Base-by-base conservation (phyloP, 2,888 invertebrate species). In the Torymus tubicola region DNA sequence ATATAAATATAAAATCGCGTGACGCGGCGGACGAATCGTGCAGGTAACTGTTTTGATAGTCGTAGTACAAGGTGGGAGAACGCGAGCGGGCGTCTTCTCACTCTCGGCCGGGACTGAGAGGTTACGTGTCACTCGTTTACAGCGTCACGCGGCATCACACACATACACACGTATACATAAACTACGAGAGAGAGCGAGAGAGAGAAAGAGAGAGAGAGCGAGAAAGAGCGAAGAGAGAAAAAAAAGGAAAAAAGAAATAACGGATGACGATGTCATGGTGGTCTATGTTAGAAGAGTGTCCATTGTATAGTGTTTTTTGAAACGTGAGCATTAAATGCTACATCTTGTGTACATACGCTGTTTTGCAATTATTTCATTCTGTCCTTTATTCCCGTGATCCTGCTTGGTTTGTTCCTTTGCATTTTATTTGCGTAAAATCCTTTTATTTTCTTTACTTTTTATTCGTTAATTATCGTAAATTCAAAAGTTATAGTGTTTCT, bases 301-400 rank as follows among this genome's bases (percentile, higher is more conserved):
- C 89, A 89, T 90, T 90, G 90, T 90, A 89, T 89, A 89, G 90
- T 90, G 89, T 90, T 90, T 90, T 90, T 90, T 89, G 89, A 89
- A 89, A 89, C 89, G 88, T 89, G 87, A 90, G 90, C 90, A 90
- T 90, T 90, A 90, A 90, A 90, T 90, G 90, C 90, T 89, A 88
- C 89, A 89, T 89, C 89, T 90, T 90, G 90, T 90, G 90, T 90
- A 90, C 84, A 87, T 83, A 86, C 82, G 81, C 85, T 77, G 84
- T 87, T 86, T 85, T 85, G 82, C 82, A 83, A 86, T 87, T 85
- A 86, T 87, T 87, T 86, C 78, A 75, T 67, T 65, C 18, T 69
- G 68, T 31, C 55, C 74, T 12, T 31, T 14, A 5, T 42, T 18
- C 57, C 50, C 10, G 12, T 3, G 2, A 60, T 77, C 74, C 79